These are phyloP conservation scores for Muscicapa comitata DNA, from an alignment of 2,797 vertebrate species.

Conservation along the genomic window DNA sequence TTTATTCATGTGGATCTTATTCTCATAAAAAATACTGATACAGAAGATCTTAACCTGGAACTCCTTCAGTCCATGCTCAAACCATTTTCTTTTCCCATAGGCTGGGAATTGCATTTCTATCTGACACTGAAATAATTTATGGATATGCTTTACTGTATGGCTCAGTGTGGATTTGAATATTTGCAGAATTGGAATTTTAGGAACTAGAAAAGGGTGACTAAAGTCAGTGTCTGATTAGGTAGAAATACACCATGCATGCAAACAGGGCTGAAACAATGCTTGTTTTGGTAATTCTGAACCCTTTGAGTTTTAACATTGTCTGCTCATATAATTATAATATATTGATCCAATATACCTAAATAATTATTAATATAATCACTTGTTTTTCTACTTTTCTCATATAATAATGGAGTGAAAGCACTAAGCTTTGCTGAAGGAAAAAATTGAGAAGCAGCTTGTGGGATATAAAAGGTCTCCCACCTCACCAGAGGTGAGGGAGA, in stretches of 20 bases:
- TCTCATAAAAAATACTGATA: background rate
- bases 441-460: background rate
- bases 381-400: background rate
- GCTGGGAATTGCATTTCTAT: background rate
- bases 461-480: background rate
- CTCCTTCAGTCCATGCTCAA: background rate
- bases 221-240: background rate
- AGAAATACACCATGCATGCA: background rate
- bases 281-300: background rate
- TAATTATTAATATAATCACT: background rate
- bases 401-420: background rate
- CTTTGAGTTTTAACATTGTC: background rate
- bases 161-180: background rate
- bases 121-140: background rate
- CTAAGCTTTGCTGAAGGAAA: background rate
- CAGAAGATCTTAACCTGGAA: background rate
- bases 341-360: background rate
- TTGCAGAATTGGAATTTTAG: background rate
- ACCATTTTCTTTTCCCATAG: background rate
- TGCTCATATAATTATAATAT: background rate
- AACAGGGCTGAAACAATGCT: background rate
- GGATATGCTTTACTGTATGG: background rate
- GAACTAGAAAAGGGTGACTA: background rate
- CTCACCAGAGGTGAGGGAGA: background rate
- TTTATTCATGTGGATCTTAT: background rate